Base-by-base conservation (phyloP, 2,888 invertebrate genomes). In the Abscondita cerata region DNA sequence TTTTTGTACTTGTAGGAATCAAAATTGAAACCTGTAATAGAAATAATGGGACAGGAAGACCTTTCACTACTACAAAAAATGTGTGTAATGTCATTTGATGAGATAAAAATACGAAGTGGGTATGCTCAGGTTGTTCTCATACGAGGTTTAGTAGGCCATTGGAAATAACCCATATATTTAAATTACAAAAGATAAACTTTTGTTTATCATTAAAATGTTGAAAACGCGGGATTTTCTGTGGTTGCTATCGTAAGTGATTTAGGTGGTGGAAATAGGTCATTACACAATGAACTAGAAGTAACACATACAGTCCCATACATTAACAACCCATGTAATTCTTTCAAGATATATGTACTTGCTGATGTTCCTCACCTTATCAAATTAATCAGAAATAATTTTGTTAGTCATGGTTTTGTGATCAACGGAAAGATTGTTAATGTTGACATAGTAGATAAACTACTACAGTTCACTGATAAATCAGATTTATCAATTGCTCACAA, bases 181-280 rank as follows among this genome's bases (percentile, higher is more conserved):
- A 51, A 69, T 40, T 72, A 67, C 60, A 2, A 70, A 68, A 55
- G 46, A 59, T 12, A 50, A 52, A 46, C 52, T 68, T 38, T 64
- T 67, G 54, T 44, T 64, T 47, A 62, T 69, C 20, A 66, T 69
- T 36, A 55, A 53, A 18, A 36, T 59, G 53, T 61, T 1, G 68
- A 69, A 64, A 47, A 56, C 47, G 13, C 56, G 58, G 69, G 69
- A 12, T 74, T 68, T 61, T 58, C 58, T 19, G 70, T 73, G 13
- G 70, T 72, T 6, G 70, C 71, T 1, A 52, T 73, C 13, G 70
- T 70, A 6, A 62, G 60, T 51, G 70, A 72, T 63, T 50, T 74
- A 38, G 71, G 70, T 36, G 66, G 68, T 33, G 61, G 52, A 33
- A 68, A 66, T 51, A 44, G 62, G 19, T 20, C 33, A 5, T 38